Conservation (phyloP, 2,113 vertebrate species). For the Mohoua ochrocephala region DNA sequence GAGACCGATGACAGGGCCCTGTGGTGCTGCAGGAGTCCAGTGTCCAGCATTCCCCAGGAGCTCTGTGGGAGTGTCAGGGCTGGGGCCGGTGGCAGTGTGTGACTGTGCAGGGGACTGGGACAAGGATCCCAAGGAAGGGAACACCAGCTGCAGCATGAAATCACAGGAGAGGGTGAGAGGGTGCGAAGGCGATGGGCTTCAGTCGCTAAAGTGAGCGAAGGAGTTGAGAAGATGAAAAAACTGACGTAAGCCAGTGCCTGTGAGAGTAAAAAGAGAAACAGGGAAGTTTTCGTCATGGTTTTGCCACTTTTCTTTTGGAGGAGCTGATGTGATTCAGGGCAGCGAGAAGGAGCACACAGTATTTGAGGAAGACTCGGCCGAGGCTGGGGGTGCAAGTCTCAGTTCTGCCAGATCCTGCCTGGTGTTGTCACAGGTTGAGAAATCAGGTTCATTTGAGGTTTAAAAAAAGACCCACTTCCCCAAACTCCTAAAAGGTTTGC, state of each 20-base stretch:
- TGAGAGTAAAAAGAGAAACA: neutral
- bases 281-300: neutral
- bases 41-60: neutral
- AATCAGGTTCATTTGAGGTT: neutral
- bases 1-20: rapidly evolving
- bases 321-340: neutral
- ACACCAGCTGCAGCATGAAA: rapidly evolving
- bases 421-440: neutral
- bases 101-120: neutral
- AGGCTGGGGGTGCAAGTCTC: neutral
- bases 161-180: neutral
- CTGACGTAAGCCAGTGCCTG: neutral
- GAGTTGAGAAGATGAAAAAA: neutral
- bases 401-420: neutral
- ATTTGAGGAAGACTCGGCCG: neutral
- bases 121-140: neutral
- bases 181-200: neutral
- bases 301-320: neutral
- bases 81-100: neutral
- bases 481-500: neutral
- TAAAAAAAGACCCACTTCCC: neutral
- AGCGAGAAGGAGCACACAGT: neutral
- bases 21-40: neutral
- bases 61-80: neutral
- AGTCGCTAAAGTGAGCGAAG: neutral